Evolutionary conservation across 2,113 vertebrate genomes (phyloP).

Genomic region (Notothenia rossii): DNA sequence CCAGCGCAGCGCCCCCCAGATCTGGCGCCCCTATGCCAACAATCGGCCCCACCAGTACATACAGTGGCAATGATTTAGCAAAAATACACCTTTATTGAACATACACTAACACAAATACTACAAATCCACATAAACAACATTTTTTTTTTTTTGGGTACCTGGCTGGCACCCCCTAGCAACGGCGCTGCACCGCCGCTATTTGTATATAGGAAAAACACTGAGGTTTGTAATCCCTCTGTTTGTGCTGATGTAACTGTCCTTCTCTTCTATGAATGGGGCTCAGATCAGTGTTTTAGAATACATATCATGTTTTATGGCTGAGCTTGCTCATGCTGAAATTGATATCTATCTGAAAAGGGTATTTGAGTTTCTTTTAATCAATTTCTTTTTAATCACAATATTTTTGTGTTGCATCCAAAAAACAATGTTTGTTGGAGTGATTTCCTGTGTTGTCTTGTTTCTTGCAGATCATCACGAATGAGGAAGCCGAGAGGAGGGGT

Average conservation of each 20-base stretch:
- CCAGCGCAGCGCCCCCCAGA: no score
- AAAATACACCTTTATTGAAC: no score
- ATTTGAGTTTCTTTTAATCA: neutral
- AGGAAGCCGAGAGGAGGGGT: conserved; percentile 92
- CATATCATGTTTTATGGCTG: neutral
- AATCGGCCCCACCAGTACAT: no score
- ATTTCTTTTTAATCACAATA: neutral
- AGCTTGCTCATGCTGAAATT: neutral
- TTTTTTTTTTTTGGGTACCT: no score
- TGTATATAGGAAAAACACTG: no score
- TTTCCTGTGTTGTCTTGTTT: neutral
- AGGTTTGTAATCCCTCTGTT: neutral
- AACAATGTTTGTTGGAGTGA: neutral
- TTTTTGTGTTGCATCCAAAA: neutral
- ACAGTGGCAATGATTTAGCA: no score
- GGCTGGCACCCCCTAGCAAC: no score
- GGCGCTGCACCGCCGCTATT: no score
- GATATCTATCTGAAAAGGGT: neutral
- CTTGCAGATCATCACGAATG: conserved; percentile 92
- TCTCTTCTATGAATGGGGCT: neutral
- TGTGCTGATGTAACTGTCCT: neutral
- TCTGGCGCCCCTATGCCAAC: no score
- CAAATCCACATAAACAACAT: no score
- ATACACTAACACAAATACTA: no score
- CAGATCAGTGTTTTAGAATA: neutral